Conservation (phyloP, 2,888 invertebrate species). For the Gastracanthus pulcherrimus region DNA sequence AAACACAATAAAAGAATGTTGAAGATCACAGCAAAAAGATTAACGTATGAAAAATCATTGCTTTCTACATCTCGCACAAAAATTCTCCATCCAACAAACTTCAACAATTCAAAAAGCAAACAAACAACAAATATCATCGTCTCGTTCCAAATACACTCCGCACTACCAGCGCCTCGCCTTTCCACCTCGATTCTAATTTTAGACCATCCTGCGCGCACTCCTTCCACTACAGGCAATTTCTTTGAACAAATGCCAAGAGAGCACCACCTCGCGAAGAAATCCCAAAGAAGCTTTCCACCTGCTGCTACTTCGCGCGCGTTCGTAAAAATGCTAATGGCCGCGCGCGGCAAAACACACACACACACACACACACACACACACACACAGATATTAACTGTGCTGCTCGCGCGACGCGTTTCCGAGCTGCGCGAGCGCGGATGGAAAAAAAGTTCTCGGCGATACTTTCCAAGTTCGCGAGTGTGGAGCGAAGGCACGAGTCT, state of each 20-base stretch:
- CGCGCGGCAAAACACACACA: conserved; percentile 9
- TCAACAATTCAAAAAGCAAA: no score
- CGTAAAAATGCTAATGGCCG: conserved; percentile 41
- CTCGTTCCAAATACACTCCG: no score
- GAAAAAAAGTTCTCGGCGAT: not conserved
- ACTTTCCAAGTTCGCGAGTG: conserved; percentile 20
- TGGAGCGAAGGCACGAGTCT: not conserved
- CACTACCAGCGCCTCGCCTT: no score
- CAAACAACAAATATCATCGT: no score
- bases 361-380: not conserved
- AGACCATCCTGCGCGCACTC: not conserved
- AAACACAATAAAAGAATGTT: no score
- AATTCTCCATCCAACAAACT: no score
- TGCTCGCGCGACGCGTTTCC: conserved; percentile 2
- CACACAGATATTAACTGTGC: conserved; percentile 20
- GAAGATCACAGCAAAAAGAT: no score
- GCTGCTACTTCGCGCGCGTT: no score
- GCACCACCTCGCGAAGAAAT: not conserved
- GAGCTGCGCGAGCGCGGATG: not conserved
- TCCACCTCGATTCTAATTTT: not conserved
- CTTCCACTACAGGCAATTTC: conserved; percentile 2
- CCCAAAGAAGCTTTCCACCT: conserved; percentile 24
- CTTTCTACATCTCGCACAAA: no score
- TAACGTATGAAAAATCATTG: no score
- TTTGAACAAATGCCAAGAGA: not conserved